These are phyloP conservation scores for Ictinia mississippiensis DNA, from an alignment of 2,797 vertebrate genomes.

Conservation along the genomic window DNA sequence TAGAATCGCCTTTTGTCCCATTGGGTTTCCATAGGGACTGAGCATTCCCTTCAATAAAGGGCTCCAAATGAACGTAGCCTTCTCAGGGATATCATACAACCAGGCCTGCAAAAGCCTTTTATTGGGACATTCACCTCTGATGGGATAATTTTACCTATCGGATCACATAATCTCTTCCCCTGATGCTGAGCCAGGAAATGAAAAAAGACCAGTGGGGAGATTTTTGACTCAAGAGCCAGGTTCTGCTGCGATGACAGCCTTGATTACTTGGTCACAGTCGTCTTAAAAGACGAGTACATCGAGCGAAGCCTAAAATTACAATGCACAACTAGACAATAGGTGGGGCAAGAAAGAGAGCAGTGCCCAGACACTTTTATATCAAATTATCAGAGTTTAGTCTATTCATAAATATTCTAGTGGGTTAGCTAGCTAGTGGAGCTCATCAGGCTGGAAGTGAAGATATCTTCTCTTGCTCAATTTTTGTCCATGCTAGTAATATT, in stretches of 20 bases:
- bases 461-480: background rate
- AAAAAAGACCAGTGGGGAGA: slow-evolving; percentile 44
- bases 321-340: background rate
- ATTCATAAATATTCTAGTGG: background rate
- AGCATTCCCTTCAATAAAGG: slow-evolving; percentile 43
- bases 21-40: slow-evolving; percentile 33
- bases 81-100: slow-evolving; percentile 83
- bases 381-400: background rate
- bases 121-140: slow-evolving; percentile 71
- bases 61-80: slow-evolving; percentile 41
- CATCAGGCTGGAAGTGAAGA: background rate
- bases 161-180: slow-evolving; percentile 73
- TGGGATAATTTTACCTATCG: slow-evolving; percentile 76
- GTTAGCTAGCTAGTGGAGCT: background rate
- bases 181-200: slow-evolving; percentile 68
- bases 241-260: slow-evolving; percentile 13
- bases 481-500: background rate
- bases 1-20: slow-evolving; percentile 40
- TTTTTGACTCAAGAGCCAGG: background rate
- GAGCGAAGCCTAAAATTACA: background rate
- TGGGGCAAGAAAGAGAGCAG: background rate
- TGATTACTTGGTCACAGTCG: background rate
- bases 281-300: background rate
- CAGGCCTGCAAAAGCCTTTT: slow-evolving; percentile 74
- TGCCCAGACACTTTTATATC: background rate